Evolutionary conservation across 2,113 vertebrate species (phyloP).

Genomic region (Trochalopteron elliotii): DNA sequence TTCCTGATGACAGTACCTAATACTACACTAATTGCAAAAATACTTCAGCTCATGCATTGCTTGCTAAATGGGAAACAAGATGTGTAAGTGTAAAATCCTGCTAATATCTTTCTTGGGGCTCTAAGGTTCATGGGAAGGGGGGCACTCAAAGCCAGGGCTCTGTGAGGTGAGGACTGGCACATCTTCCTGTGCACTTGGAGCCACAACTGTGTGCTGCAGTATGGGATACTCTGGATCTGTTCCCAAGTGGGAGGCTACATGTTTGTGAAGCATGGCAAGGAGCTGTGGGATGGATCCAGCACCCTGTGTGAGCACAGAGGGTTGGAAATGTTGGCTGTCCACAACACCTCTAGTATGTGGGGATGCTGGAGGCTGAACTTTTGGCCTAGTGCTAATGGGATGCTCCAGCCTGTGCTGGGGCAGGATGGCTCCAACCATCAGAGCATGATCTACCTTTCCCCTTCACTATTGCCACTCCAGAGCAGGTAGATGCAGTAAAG

Average conservation of each 20-base stretch:
- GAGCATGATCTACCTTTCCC: background rate
- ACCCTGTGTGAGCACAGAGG: background rate
- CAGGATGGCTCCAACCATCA: background rate
- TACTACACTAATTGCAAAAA: background rate
- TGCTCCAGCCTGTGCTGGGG: background rate
- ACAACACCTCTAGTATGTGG: background rate
- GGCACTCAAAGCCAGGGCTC: background rate
- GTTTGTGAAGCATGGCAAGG: background rate
- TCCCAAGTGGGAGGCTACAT: background rate
- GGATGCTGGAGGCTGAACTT: background rate
- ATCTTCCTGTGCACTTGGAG: background rate
- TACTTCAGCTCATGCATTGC: background rate
- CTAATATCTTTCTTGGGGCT: background rate
- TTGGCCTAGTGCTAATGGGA: background rate
- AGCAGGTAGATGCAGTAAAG: background rate
- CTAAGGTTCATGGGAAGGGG: background rate
- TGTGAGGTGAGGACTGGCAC: background rate
- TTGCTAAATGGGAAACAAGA: background rate
- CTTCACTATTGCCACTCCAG: background rate
- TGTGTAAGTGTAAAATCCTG: background rate
- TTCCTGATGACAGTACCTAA: background rate
- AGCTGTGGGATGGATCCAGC: background rate
- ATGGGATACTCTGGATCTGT: too few relatives aligned
- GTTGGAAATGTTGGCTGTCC: accelerated
- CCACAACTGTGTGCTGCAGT: background rate